phyloP scores from a whole-genome alignment of 2,888 invertebrate species.

The Orchestes rusci region DNA sequence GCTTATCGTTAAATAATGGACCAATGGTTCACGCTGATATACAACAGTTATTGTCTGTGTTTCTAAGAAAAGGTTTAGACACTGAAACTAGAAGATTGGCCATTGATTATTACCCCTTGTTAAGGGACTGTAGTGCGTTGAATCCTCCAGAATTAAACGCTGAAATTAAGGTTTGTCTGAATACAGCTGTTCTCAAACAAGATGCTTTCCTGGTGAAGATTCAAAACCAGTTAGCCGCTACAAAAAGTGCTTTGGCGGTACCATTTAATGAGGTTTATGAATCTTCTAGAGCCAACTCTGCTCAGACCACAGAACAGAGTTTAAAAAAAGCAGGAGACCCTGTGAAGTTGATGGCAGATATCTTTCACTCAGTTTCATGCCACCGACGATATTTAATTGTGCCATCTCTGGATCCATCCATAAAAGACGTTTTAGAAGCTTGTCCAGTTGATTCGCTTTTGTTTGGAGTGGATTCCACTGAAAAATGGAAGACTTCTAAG shows the following conservation, averaged over 20 bases:
- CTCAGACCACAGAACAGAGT: slow-evolving; percentile 6
- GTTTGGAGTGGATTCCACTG: slow-evolving; percentile 12
- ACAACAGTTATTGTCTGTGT: no score
- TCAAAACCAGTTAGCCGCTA: slow-evolving; percentile 10
- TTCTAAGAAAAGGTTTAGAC: no score
- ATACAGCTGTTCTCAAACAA: no score
- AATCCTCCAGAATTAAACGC: slow-evolving; percentile 12
- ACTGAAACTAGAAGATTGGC: slow-evolving; percentile 8
- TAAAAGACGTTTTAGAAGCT: slow-evolving; percentile 11
- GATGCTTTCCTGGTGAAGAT: slow-evolving; percentile 10
- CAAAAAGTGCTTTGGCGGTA: slow-evolving; percentile 10
- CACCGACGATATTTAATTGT: slow-evolving; percentile 7
- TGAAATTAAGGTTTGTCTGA: slow-evolving; percentile 11
- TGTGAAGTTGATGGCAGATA: no score
- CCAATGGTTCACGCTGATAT: no score
- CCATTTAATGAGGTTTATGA: slow-evolving; percentile 12
- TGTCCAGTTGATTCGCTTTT: slow-evolving; percentile 14
- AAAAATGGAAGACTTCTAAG: slow-evolving; percentile 14
- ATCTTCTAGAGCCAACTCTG: slow-evolving; percentile 6
- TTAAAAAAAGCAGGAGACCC: slow-evolving; percentile 1
- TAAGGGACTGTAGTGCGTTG: slow-evolving; percentile 11
- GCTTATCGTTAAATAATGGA: no score
- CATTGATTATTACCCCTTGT: slow-evolving; percentile 9
- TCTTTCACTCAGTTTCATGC: slow-evolving; percentile 3
- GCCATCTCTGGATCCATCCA: slow-evolving; percentile 10